Evolutionary conservation across 2,797 vertebrate species (phyloP).

Genomic region (Kryptopterus vitreolus): DNA sequence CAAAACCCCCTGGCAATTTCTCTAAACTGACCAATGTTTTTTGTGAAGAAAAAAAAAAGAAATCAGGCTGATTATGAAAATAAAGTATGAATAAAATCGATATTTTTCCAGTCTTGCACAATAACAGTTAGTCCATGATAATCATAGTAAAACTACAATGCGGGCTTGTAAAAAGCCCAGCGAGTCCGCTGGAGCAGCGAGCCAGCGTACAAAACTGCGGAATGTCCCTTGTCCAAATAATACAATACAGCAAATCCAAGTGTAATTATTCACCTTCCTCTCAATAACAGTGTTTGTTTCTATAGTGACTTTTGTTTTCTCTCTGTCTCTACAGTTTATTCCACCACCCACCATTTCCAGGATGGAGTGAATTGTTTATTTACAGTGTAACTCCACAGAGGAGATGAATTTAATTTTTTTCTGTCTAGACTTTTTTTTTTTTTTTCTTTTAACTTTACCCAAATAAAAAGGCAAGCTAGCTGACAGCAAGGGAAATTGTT

Average conservation of each 20-base stretch:
- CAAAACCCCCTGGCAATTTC: background rate
- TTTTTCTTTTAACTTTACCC: slow-evolving; percentile 2
- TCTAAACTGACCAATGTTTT: background rate
- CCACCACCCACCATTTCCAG: slow-evolving; percentile 28
- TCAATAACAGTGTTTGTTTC: slow-evolving; percentile 18
- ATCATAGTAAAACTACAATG: background rate
- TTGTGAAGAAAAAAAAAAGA: background rate
- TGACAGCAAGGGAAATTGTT: slow-evolving; percentile 28
- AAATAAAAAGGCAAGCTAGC: background rate
- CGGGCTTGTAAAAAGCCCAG: background rate
- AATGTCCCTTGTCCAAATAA: slow-evolving; percentile 19
- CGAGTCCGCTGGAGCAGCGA: background rate
- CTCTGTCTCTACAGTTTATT: slow-evolving; percentile 13
- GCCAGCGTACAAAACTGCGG: background rate
- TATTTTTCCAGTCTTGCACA: background rate
- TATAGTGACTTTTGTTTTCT: slow-evolving; percentile 26
- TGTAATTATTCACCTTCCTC: slow-evolving; percentile 25
- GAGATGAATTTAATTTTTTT: slow-evolving; percentile 27
- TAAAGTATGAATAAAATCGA: background rate
- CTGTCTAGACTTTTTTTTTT: slow-evolving; percentile 21
- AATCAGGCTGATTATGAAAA: slow-evolving; percentile 4
- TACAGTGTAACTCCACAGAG: slow-evolving; percentile 12
- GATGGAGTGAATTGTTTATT: slow-evolving; percentile 28
- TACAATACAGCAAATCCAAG: slow-evolving; percentile 26
- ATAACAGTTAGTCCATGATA: background rate